phyloP scores from a whole-genome alignment of 2,113 vertebrate genomes.

The Cyphomyrus discorhynchus region DNA sequence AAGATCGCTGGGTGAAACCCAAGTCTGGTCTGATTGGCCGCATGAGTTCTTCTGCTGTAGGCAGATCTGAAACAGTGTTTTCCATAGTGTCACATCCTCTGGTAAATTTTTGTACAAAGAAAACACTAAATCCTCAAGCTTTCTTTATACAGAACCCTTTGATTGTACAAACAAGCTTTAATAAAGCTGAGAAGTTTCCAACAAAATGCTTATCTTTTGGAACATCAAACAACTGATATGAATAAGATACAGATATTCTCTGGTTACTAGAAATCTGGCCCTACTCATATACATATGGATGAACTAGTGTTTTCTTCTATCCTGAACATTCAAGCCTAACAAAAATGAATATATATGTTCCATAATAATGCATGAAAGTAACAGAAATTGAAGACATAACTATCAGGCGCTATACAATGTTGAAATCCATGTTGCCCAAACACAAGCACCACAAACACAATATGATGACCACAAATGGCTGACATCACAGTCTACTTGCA shows the following conservation, averaged over 20 bases:
- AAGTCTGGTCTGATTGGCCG: constrained; percentile 65
- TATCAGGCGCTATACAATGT: neutral
- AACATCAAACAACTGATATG: neutral
- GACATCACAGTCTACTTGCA: neutral
- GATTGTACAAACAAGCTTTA: neutral
- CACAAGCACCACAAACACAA: neutral
- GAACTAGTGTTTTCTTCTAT: neutral
- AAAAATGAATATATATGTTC: neutral
- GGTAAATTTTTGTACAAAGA: neutral
- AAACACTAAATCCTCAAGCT: neutral
- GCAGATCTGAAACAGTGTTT: constrained; percentile 61
- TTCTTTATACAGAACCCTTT: neutral
- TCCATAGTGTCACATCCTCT: neutral
- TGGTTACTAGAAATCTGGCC: neutral
- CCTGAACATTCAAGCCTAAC: neutral
- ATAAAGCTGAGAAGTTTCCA: neutral
- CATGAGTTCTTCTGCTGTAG: constrained; percentile 87
- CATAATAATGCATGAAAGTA: neutral
- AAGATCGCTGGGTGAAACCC: constrained; percentile 45
- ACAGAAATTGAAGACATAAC: neutral
- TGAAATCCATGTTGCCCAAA: neutral
- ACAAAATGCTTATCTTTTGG: neutral
- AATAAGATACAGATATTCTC: neutral
- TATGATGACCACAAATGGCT: neutral
- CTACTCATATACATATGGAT: neutral